Conservation (phyloP, 2,797 vertebrate genomes). For the Crocidura indochinensis region DNA sequence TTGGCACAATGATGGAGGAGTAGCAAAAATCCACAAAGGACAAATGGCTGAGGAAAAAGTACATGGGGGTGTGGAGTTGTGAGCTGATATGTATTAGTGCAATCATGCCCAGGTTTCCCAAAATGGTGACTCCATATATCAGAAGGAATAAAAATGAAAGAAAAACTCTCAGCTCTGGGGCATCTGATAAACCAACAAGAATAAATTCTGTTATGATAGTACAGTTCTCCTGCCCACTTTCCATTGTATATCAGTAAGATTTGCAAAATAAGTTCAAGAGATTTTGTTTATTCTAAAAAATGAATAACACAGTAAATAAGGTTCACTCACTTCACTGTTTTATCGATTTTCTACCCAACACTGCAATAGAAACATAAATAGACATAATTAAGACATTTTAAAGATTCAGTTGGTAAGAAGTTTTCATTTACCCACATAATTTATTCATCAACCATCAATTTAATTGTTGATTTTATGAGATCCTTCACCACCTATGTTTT, state of each 20-base stretch:
- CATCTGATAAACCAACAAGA: neutral
- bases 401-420: no score
- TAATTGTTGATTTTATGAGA: no score
- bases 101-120: neutral
- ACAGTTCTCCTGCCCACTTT: neutral
- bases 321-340: no score
- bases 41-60: constrained; percentile 74
- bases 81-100: neutral
- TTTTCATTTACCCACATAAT: no score
- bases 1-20: neutral
- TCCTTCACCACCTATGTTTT: no score
- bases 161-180: neutral
- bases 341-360: no score
- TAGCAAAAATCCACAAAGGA: constrained; percentile 77
- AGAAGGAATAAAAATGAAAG: neutral
- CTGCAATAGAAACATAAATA: no score
- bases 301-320: neutral
- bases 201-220: neutral
- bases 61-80: constrained; percentile 19
- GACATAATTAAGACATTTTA: no score
- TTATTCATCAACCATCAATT: no score
- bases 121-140: neutral
- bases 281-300: neutral
- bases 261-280: neutral
- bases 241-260: neutral